Evolutionary conservation across 1,140 invertebrate genomes (phyloP), one percentile per base, ranked within the genome.

Genomic region (Hyphantria cunea): DNA sequence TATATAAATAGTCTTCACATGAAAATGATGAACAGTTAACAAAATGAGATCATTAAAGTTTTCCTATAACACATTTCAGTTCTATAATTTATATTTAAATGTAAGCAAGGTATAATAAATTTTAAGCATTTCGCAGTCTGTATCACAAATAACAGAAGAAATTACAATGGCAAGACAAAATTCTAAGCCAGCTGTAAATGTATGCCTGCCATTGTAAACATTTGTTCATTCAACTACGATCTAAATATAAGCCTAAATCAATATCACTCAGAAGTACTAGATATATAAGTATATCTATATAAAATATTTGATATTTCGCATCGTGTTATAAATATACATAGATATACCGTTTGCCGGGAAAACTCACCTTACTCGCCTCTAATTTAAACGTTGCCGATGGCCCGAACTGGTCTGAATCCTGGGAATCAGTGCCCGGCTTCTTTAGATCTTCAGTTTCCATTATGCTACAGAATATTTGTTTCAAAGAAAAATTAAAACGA

Each of bases 351-450:
- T 7, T 12, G 12, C n/a, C n/a, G 13, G 8, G 17, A 12, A 25
- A 41, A 32, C 32, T 67, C 56, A 74, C 71, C 50, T 67, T 60
- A 33, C 66, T 39, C 6, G 25, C 17, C 12, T 41, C 53, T 37
- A 53, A 61, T 7, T 58, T 60, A 6, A 52, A 34, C 25, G 64
- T 68, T 37, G 66, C 76, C 12, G 76, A 68, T 11, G 74, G 67
- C 0, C 65, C 63, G 14, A 74, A 71, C 15, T 72, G 68, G n/a
- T 69, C 66, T 14, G 68, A 68, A 37, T 68, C 66, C 31, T 70
- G 70, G 15, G 68, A 70, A 31, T 68, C 64, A 15, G 67, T 45
- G 10, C 50, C 62, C 6, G 62, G 34, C 31, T 50, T 66, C n/a
- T 17, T 11, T 17, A 51, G 42, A 12, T 39, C 58, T 34, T 48